Conservation (phyloP, 2,797 vertebrate genomes). For the Notoglanidium macrostoma region DNA sequence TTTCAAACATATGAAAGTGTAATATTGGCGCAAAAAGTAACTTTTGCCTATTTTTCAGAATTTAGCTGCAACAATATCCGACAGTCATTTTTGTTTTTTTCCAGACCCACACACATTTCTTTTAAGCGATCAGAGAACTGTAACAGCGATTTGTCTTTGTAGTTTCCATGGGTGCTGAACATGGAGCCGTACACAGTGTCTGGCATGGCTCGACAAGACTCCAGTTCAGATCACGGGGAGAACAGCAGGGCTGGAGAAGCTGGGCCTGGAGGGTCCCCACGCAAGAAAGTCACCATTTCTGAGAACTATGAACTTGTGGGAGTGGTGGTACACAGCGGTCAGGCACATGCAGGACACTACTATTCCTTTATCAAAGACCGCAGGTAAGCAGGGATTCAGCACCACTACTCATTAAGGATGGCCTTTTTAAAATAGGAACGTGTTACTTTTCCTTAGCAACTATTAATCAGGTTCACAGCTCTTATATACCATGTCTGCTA, state of each 20-base stretch:
- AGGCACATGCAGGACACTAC: constrained; percentile 97
- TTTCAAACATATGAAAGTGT: no score
- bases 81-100: no score
- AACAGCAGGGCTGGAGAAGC: constrained; percentile 80
- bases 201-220: constrained; percentile 97
- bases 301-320: constrained; percentile 98
- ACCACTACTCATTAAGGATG: neutral
- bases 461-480: neutral
- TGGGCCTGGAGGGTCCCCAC: constrained; percentile 85
- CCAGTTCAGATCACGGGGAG: constrained; percentile 87
- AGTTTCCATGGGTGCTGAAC: constrained; percentile 99
- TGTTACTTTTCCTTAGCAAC: neutral
- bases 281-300: constrained; percentile 97
- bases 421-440: neutral
- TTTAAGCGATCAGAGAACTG: neutral
- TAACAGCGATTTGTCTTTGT: constrained; percentile 10
- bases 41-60: no score
- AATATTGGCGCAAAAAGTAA: no score
- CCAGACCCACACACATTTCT: neutral
- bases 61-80: no score
- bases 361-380: constrained; percentile 99
- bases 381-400: constrained; percentile 74
- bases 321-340: constrained; percentile 96
- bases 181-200: constrained; percentile 99
- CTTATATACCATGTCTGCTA: neutral